These are phyloP conservation scores for Agrotis ipsilon DNA, from an alignment of 2,888 invertebrate species.

Conservation along the genomic window DNA sequence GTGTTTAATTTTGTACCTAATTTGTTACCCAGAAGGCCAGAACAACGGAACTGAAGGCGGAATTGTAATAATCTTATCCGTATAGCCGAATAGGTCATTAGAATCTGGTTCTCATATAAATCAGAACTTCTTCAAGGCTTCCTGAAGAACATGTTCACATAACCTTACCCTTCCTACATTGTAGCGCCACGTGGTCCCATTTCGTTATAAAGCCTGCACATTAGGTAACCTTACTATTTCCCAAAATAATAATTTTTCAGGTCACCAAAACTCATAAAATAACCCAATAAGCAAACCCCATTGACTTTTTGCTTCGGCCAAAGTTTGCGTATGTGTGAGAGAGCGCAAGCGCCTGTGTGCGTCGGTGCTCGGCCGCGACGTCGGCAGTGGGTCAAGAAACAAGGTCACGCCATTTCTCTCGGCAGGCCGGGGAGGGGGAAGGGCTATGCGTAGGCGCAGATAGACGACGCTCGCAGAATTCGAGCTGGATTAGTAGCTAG, in stretches of 20 bases:
- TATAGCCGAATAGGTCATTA: background rate
- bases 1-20: background rate
- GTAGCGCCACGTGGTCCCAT: background rate
- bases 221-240: background rate
- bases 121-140: background rate
- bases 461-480: slow-evolving; percentile 55
- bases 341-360: slow-evolving; percentile 62
- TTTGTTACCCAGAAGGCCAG: background rate
- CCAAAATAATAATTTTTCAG: slow-evolving; percentile 11
- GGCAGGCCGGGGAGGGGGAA: slow-evolving; percentile 59
- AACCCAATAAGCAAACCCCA: slow-evolving; percentile 36
- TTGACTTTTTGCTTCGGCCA: slow-evolving; percentile 47
- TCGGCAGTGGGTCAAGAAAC: slow-evolving; percentile 90
- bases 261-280: slow-evolving; percentile 31
- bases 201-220: background rate
- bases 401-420: slow-evolving; percentile 90
- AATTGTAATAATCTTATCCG: background rate
- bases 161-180: background rate
- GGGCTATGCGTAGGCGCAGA: slow-evolving; percentile 71
- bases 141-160: background rate
- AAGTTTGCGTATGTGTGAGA: slow-evolving; percentile 59
- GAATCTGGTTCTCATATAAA: background rate
- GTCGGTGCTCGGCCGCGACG: slow-evolving; percentile 86
- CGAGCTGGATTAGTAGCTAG: slow-evolving; percentile 52
- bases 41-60: background rate